Percentiles rank a stretch among this genome's conserved stretches.
phyloP scores from a whole-genome alignment of 2,113 vertebrate genomes.

The Melanotaenia duboulayi region DNA sequence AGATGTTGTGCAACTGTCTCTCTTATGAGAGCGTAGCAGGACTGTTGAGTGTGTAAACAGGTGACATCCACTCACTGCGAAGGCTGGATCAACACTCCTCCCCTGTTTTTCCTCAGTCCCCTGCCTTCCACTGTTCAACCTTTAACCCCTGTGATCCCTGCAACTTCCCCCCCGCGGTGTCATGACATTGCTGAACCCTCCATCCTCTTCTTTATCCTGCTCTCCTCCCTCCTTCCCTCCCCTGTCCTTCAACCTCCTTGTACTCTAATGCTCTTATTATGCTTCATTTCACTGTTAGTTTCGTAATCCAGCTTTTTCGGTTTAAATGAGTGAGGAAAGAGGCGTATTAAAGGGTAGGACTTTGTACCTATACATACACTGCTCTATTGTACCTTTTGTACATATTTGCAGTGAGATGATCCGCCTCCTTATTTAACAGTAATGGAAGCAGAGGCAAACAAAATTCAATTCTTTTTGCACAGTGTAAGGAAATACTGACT shows the following conservation, averaged over 20 bases:
- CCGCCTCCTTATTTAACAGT: background rate
- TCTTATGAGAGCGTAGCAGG: slow-evolving; percentile 38
- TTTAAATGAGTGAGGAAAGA: background rate
- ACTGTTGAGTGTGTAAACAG: slow-evolving; percentile 71
- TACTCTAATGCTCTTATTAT: slow-evolving; percentile 72
- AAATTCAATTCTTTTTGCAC: background rate
- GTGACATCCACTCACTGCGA: slow-evolving; percentile 66
- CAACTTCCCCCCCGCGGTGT: slow-evolving; percentile 11
- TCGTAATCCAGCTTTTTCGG: slow-evolving; percentile 41
- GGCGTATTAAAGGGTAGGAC: background rate
- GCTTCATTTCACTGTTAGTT: slow-evolving; percentile 67
- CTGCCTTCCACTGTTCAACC: slow-evolving; percentile 50
- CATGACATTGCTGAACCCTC: slow-evolving; percentile 62
- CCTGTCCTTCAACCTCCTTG: slow-evolving; percentile 35
- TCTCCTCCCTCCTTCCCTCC: slow-evolving; percentile 23
- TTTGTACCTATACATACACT: background rate
- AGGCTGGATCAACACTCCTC: slow-evolving; percentile 72
- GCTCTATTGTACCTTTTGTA: slow-evolving; percentile 1
- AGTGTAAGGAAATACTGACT: background rate
- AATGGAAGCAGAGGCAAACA: background rate
- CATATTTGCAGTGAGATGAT: slow-evolving; percentile 4
- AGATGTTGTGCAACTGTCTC: slow-evolving; percentile 45
- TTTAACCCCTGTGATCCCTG: slow-evolving; percentile 59
- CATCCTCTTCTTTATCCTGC: slow-evolving; percentile 37
- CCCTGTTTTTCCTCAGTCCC: slow-evolving; percentile 20